Base-by-base conservation (phyloP, 2,888 invertebrate genomes). In the Dryococelus australis region DNA sequence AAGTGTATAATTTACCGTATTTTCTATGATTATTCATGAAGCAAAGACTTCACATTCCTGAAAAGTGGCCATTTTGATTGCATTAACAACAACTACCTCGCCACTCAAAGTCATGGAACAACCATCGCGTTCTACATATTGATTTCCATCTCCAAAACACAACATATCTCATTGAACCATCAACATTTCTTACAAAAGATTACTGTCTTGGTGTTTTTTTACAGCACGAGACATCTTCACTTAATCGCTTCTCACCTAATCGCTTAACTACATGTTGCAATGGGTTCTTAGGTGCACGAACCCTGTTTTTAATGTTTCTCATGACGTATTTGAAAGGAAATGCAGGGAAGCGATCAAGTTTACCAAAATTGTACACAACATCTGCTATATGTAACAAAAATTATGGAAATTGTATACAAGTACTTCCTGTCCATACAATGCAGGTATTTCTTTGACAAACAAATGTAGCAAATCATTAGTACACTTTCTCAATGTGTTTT, bases 361-460 rank as follows among this genome's bases (percentile, higher is more conserved):
- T 65, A 65, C 65, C 65, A 65, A 65, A 65, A 65, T 65, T 65
- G 65, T 16, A 13, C 24, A 65, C 65, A 65, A 12, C 65, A 65
- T 65, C 65, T 20, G 20, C 65, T 65, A 65, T 5, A 24, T 65
- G 65, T 65, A 65, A 65, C 65, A 65, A n/a, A n/a, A 65, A 65
- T 65, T 65, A 65, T 65, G 65, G 16, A 65, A 65, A 65, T 65
- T 65, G 65, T 65, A 65, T 20, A 65, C 65, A 65, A 65, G 65
- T 65, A 65, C 65, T 65, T 65, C 65, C 65, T 65, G 8, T 65
- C 65, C 65, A 65, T 65, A 65, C 65, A 65, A 65, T 65, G 65
- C 65, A 65, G 65, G 65, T 65, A 65, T 65, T 65, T 65, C 65
- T 65, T 65, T 65, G 65, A 65, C 65, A 65, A 65, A 65, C 16